Evolutionary conservation across 2,113 vertebrate species (phyloP).

Genomic region (Furnarius figulus): DNA sequence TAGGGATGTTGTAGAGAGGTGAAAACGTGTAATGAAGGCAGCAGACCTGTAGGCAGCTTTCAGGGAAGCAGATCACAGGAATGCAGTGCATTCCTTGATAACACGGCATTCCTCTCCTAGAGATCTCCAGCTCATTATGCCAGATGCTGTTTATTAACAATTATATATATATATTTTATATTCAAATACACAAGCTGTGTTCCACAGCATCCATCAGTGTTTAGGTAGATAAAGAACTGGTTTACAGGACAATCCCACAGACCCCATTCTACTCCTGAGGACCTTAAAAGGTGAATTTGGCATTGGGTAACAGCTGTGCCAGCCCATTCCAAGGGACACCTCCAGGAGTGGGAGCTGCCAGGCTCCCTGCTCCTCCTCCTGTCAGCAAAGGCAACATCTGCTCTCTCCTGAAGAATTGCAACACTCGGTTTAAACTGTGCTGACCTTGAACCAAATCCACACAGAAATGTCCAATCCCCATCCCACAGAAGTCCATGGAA

Average conservation of each 20-base stretch:
- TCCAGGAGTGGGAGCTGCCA: not conserved
- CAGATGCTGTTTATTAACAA: not conserved
- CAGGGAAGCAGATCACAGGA: not conserved
- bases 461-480: not conserved
- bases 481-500: not conserved
- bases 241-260: not conserved
- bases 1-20: not conserved
- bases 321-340: not conserved
- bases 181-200: not conserved
- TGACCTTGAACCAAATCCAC: not conserved
- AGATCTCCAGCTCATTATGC: fast-evolving
- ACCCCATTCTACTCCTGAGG: not conserved
- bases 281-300: not conserved
- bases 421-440: not conserved
- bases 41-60: not conserved
- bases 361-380: not conserved
- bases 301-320: fast-evolving
- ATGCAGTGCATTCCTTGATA: fast-evolving
- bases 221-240: not conserved
- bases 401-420: not conserved
- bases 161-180: not conserved
- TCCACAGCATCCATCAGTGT: fast-evolving
- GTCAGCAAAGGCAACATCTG: not conserved
- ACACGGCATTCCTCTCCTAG: not conserved
- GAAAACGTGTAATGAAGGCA: not conserved